Evolutionary conservation across 2,113 vertebrate species (phyloP), one percentile per base, ranked within the genome.

Genomic region (Seriola rivoliana): DNA sequence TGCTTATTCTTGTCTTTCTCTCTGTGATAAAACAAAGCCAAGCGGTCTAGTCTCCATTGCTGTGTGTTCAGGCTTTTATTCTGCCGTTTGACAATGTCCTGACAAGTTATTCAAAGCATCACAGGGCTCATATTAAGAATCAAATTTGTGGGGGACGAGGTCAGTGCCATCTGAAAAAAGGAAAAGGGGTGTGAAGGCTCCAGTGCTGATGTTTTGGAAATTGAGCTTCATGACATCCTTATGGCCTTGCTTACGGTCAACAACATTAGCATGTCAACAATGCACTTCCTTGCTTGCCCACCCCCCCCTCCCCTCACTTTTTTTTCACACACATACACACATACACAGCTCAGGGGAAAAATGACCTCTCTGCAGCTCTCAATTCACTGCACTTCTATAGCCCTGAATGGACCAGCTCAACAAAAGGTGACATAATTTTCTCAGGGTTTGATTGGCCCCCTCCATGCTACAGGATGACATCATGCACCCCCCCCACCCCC

Each of bases 351-450:
- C 85, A 46, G 80, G 88, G 87, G 79, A 63, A 87, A 92, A 93
- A 89, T 95, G 95, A 96, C 95, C 95, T 93, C 92, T 92, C 88
- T 85, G 88, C 94, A 94, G 94, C 95, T 96, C 92, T 93, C 94
- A 93, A 96, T 95, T 97, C 96, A 96, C 92, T 94, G 93, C 92
- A 91, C 95, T 95, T 97, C 95, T 96, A 95, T 96, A 95, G 96
- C 91, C 81, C 91, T 96, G 95, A 97, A 96, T 96, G 96, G 96
- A 94, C 80, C 93, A 69, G 91, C 95, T 93, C 94, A 95, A 95
- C 95, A 93, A 93, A 95, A 91, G 91, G 92, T 98, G 96, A 98
- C 96, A 96, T 98, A 96, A 98, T 94, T 95, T 89, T 91, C 89
- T 89, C 91, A 68, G 86, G 68, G 82, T 90, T 94, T 70, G 93